phyloP scores from a whole-genome alignment of 2,113 vertebrate genomes.

The Poeciliopsis turrubarensis region DNA sequence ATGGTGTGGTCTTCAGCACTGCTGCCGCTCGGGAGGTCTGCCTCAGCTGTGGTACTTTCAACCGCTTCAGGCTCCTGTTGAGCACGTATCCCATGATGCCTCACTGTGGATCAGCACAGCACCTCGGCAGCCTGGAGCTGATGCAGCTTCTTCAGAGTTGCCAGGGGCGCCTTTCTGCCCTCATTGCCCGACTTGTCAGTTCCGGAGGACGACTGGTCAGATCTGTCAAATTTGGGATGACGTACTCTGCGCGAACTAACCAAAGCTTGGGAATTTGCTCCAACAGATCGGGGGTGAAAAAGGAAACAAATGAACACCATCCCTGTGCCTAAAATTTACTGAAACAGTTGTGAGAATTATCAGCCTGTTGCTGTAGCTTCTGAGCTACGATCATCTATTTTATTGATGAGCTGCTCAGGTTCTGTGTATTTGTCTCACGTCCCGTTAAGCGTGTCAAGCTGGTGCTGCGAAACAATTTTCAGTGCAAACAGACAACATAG shows the following conservation, averaged over 20 bases:
- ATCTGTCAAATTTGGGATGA: too few species aligned
- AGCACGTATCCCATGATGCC: too few species aligned
- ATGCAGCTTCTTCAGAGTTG: neutral
- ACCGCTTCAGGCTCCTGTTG: too few species aligned
- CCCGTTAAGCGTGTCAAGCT: neutral
- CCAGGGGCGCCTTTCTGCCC: too few species aligned
- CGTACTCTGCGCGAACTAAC: neutral
- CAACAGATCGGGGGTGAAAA: neutral
- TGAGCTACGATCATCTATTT: neutral
- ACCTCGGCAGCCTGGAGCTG: too few species aligned
- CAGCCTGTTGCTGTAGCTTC: neutral
- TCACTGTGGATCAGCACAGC: too few species aligned
- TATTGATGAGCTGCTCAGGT: neutral
- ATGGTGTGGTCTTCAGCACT: neutral
- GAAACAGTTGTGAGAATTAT: neutral
- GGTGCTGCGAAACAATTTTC: neutral
- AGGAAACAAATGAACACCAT: neutral
- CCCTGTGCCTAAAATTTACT: neutral
- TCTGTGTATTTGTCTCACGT: neutral
- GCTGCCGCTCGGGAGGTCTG: too few species aligned
- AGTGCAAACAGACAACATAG: too few species aligned
- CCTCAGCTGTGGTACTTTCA: too few species aligned
- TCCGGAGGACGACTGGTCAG: too few species aligned
- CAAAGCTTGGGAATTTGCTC: neutral
- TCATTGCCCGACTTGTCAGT: too few species aligned